These are phyloP conservation scores for Hirtodrosophila alboralis DNA, from an alignment of 2,888 invertebrate species.

Conservation along the genomic window DNA sequence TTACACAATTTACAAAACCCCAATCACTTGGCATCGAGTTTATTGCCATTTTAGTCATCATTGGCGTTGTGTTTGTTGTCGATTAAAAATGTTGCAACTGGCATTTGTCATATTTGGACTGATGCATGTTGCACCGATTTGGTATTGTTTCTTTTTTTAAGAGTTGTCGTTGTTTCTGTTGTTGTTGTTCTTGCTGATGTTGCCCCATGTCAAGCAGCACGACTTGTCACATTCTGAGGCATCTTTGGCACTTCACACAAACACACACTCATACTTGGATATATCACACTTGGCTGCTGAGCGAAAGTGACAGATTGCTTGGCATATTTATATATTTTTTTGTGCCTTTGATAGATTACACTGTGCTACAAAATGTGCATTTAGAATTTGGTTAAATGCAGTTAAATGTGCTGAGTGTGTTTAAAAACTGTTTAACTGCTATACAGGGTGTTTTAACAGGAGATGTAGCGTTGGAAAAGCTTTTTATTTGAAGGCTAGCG, in stretches of 20 bases:
- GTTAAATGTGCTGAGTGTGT: neutral
- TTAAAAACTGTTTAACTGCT: no score
- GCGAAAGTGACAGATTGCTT: conserved; percentile 71
- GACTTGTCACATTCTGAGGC: conserved; percentile 45
- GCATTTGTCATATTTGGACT: conserved; percentile 79
- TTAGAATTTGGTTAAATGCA: conserved; percentile 6
- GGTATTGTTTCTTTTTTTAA: conserved; percentile 36
- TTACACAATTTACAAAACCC: conserved; percentile 58
- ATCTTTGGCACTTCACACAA: no score
- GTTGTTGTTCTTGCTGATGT: conserved; percentile 15
- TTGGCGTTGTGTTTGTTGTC: conserved; percentile 9
- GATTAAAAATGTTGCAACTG: conserved; percentile 71
- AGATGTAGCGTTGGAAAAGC: no score
- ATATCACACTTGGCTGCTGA: conserved; percentile 58
- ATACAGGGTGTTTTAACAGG: no score
- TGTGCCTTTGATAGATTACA: conserved; percentile 36
- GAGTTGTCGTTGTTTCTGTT: conserved; percentile 19
- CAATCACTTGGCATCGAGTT: conserved; percentile 37
- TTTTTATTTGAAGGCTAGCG: no score
- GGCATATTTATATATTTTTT: conserved; percentile 25
- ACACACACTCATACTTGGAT: conserved; percentile 55
- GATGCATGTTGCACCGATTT: conserved; percentile 67
- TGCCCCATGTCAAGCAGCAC: conserved; percentile 50
- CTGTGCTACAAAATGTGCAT: conserved; percentile 43
- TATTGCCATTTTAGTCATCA: conserved; percentile 61